These are phyloP conservation scores for Takifugu bimaculatus DNA, from an alignment of 2,113 vertebrate genomes.

Conservation along the genomic window DNA sequence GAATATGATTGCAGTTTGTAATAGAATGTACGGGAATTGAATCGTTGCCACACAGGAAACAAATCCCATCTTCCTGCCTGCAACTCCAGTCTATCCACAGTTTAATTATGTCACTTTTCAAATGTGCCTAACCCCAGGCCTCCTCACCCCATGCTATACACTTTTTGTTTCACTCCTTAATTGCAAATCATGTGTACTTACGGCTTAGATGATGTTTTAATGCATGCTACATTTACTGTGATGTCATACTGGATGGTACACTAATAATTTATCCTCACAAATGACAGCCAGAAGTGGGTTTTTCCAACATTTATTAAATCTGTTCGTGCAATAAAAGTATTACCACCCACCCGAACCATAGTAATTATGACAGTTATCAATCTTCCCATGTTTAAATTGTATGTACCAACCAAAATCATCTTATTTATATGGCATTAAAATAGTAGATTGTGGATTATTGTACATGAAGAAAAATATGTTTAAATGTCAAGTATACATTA, in stretches of 20 bases:
- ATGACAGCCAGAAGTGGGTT: too few relatives aligned
- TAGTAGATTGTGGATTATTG: too few relatives aligned
- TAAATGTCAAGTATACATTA: conserved; percentile 3
- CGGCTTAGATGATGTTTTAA: neutral
- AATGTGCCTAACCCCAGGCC: conserved; percentile 43
- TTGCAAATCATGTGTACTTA: conserved; percentile 6
- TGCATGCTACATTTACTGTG: conserved; percentile 1
- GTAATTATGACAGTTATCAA: too few relatives aligned
- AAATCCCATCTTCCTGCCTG: neutral
- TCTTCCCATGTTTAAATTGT: neutral
- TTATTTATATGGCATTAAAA: too few relatives aligned
- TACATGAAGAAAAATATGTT: neutral
- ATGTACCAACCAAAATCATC: neutral
- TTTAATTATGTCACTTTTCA: conserved; percentile 6
- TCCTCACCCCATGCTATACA: conserved; percentile 24
- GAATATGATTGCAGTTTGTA: conserved; percentile 20
- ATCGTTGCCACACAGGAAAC: conserved; percentile 16
- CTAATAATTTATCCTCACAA: too few relatives aligned
- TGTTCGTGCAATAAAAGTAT: too few relatives aligned
- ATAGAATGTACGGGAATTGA: conserved; percentile 29
- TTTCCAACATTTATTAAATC: too few relatives aligned
- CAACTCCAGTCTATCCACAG: neutral
- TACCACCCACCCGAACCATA: too few relatives aligned
- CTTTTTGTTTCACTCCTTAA: neutral
- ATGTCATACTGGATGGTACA: too few relatives aligned